Evolutionary conservation across 2,797 vertebrate species (phyloP).

Genomic region (Podarcis siculus): DNA sequence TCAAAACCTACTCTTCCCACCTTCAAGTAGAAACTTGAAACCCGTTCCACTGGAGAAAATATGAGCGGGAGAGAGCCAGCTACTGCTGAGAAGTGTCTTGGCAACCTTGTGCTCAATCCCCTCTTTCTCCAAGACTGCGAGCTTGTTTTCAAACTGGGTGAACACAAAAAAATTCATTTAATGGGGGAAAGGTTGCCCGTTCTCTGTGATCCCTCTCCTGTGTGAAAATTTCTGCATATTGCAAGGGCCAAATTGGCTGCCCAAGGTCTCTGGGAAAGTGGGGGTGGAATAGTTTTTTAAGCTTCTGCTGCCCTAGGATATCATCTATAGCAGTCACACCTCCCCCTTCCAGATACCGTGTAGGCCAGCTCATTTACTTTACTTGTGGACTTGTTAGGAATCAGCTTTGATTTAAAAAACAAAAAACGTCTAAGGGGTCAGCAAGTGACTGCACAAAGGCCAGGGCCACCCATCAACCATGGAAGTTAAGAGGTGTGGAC

Average conservation of each 20-base stretch:
- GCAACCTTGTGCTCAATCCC: constrained; percentile 47
- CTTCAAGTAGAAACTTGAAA: constrained; percentile 22
- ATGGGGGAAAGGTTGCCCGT: constrained; percentile 35
- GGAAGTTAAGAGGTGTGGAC: not conserved
- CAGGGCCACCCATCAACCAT: not conserved
- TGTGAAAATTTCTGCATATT: constrained; percentile 25
- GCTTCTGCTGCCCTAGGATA: not conserved
- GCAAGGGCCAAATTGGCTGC: constrained; percentile 35
- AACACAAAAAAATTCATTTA: constrained; percentile 51
- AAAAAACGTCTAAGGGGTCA: not conserved
- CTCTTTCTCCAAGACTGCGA: constrained; percentile 25
- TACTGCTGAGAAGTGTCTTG: constrained; percentile 21
- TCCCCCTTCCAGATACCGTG: not conserved
- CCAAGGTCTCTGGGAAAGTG: constrained; percentile 24
- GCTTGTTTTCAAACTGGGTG: constrained; percentile 51
- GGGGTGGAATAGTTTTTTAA: not conserved
- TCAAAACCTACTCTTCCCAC: not conserved
- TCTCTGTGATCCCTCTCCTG: constrained; percentile 38
- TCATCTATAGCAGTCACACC: not conserved
- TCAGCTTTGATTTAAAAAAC: not conserved
- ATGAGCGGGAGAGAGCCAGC: not conserved
- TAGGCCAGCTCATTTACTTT: not conserved
- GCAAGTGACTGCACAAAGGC: not conserved
- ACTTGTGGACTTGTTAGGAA: not conserved
- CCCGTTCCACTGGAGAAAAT: constrained; percentile 28